Conservation (phyloP, 2,113 vertebrate genomes). For the Larimichthys crocea region DNA sequence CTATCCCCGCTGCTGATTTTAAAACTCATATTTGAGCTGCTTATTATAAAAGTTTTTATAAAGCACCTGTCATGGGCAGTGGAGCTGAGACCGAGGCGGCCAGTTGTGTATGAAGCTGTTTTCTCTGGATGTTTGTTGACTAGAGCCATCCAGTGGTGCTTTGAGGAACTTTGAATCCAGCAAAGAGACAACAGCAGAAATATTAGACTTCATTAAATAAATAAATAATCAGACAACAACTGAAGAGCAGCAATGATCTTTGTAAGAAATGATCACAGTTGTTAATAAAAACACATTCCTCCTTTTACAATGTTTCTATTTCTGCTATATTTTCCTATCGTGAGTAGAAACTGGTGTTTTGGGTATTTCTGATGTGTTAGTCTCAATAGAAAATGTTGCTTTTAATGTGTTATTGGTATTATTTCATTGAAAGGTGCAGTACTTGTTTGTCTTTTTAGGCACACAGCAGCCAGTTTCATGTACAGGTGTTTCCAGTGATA, state of each 20-base stretch:
- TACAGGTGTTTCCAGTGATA: no score
- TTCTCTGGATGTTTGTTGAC: conserved; percentile 59
- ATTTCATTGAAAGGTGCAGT: neutral
- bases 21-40: neutral
- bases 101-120: conserved; percentile 27
- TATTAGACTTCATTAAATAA: neutral
- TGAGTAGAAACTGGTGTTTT: neutral
- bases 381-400: neutral
- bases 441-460: no score
- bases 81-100: neutral
- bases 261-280: neutral
- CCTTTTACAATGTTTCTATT: neutral
- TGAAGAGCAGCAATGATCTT: no score
- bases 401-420: neutral
- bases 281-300: neutral
- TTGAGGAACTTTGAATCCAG: conserved; percentile 44
- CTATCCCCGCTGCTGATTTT: neutral
- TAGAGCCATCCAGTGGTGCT: conserved; percentile 80
- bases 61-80: conserved; percentile 32
- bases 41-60: neutral
- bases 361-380: neutral
- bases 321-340: neutral
- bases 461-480: no score
- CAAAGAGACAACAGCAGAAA: neutral
- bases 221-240: neutral